These are phyloP conservation scores for Parnassius orleans DNA, from an alignment of 2,888 invertebrate genomes.

Conservation along the genomic window DNA sequence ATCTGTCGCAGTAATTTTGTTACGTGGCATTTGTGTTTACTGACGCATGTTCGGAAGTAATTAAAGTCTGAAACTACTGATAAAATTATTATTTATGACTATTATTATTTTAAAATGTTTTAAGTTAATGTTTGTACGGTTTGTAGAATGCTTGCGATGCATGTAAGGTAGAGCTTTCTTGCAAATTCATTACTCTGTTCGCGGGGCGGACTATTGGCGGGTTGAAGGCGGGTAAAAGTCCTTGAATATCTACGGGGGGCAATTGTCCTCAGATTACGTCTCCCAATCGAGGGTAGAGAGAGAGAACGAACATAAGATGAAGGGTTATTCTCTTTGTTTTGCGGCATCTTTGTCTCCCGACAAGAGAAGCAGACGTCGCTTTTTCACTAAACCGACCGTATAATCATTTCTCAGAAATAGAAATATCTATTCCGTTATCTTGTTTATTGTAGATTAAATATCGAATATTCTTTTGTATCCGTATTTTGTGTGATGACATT, in stretches of 20 bases:
- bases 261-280: slow-evolving; percentile 5
- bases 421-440: too few relatives aligned
- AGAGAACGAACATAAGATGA: slow-evolving; percentile 5
- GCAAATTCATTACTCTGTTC: slow-evolving; percentile 1
- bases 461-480: background rate
- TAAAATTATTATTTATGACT: too few relatives aligned
- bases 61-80: too few relatives aligned
- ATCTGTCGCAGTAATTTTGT: slow-evolving; percentile 16
- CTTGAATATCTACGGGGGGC: slow-evolving; percentile 7
- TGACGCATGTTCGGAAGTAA: too few relatives aligned
- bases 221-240: slow-evolving; percentile 3
- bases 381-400: background rate
- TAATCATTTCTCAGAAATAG: background rate
- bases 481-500: background rate
- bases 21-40: background rate
- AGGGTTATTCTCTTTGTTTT: slow-evolving; percentile 4
- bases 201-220: background rate
- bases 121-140: too few relatives aligned
- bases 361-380: background rate
- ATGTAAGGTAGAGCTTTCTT: background rate
- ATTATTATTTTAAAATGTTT: too few relatives aligned
- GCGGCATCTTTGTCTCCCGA: slow-evolving; percentile 13
- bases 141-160: too few relatives aligned
- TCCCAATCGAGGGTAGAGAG: background rate
- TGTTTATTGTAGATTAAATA: too few relatives aligned